These are phyloP conservation scores for Zeuzera pyrina DNA, from an alignment of 2,888 invertebrate genomes.

Conservation along the genomic window DNA sequence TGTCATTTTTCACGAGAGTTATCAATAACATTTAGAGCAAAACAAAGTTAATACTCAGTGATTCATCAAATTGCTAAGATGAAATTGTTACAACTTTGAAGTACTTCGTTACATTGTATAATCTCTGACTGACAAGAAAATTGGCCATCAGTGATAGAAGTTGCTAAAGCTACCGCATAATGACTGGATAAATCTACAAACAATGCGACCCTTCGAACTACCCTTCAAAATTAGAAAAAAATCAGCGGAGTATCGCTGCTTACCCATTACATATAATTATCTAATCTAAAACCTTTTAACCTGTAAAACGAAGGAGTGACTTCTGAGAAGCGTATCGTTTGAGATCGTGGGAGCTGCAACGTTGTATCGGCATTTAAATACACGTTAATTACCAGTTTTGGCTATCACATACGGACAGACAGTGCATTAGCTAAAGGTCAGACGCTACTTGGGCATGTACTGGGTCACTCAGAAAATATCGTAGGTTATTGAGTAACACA, in stretches of 20 bases:
- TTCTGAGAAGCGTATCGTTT: constrained; percentile 55
- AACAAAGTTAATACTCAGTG: too few species aligned
- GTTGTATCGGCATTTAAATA: constrained; percentile 49
- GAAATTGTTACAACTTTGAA: too few species aligned
- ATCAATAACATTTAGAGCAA: too few species aligned
- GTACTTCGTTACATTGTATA: too few species aligned
- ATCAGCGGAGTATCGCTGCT: background rate
- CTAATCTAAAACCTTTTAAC: constrained; percentile 71
- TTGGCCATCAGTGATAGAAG: constrained; percentile 29
- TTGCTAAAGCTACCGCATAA: constrained; percentile 49
- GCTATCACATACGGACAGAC: constrained; percentile 52
- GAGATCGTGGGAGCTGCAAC: constrained; percentile 16
- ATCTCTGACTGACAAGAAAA: constrained; percentile 49
- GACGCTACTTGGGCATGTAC: too few species aligned
- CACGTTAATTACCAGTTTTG: constrained; percentile 63
- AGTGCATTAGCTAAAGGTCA: constrained; percentile 60
- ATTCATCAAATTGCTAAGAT: too few species aligned
- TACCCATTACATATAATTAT: constrained; percentile 59
- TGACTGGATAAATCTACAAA: constrained; percentile 45
- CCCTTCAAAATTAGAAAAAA: constrained; percentile 20
- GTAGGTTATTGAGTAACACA: too few species aligned
- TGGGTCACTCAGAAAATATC: too few species aligned
- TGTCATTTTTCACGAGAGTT: too few species aligned
- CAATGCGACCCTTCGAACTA: constrained; percentile 24
- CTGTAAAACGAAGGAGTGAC: constrained; percentile 45